Conservation (phyloP, 2,888 invertebrate species). For the Drosophila barbarae region DNA sequence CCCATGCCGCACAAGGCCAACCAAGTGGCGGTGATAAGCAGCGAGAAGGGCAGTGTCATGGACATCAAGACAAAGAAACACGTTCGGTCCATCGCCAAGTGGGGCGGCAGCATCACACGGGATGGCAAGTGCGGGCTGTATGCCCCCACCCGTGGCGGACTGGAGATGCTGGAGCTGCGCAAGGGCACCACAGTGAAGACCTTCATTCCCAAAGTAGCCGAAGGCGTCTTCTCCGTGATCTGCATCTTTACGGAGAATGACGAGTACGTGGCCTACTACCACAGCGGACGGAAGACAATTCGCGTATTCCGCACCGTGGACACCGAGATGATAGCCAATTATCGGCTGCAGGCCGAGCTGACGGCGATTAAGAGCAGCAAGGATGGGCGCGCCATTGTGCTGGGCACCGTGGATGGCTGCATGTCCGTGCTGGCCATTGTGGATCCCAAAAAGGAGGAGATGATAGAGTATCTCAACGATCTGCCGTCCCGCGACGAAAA, state of each 20-base stretch:
- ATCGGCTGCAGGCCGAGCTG: slow-evolving; percentile 92
- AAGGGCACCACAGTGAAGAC: slow-evolving; percentile 93
- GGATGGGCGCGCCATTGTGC: slow-evolving; percentile 89
- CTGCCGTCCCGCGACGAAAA: slow-evolving; percentile 86
- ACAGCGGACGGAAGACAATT: slow-evolving; percentile 94
- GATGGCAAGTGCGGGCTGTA: slow-evolving; percentile 95
- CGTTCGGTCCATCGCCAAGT: slow-evolving; percentile 91
- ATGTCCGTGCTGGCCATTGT: slow-evolving; percentile 92
- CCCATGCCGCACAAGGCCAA: slow-evolving; percentile 91
- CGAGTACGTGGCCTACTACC: slow-evolving; percentile 97
- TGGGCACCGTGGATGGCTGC: slow-evolving; percentile 96
- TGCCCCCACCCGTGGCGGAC: slow-evolving; percentile 94
- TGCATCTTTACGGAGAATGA: slow-evolving; percentile 96
- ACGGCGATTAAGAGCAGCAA: slow-evolving; percentile 88
- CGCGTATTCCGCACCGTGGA: slow-evolving; percentile 95
- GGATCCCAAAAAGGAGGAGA: slow-evolving; percentile 85
- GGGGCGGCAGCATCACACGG: slow-evolving; percentile 93
- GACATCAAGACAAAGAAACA: slow-evolving; percentile 94
- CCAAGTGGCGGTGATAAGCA: slow-evolving; percentile 92
- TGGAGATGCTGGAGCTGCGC: slow-evolving; percentile 94
- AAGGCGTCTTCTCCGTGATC: slow-evolving; percentile 97
- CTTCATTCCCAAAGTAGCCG: slow-evolving; percentile 95
- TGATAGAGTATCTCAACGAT: slow-evolving; percentile 83
- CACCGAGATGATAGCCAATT: slow-evolving; percentile 95
- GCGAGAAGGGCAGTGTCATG: slow-evolving; percentile 93